These are phyloP conservation scores for Pantelozetes paolii DNA, from an alignment of 2,888 invertebrate species.

Conservation along the genomic window DNA sequence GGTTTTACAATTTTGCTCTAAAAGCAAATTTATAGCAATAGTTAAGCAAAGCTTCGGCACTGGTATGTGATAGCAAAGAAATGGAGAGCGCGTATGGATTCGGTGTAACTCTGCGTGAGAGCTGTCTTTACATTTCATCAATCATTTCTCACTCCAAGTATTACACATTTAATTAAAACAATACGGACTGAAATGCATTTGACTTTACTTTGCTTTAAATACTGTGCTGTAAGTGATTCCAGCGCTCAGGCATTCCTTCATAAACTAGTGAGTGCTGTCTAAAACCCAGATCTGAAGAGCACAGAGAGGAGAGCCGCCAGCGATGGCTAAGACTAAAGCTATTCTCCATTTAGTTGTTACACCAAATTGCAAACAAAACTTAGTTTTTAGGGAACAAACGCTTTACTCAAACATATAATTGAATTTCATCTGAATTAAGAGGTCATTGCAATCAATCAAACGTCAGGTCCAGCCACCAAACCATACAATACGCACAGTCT, in stretches of 20 bases:
- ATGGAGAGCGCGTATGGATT: neutral
- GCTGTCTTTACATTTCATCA: conserved; percentile 35
- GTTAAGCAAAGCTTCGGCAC: neutral
- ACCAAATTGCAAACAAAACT: conserved; percentile 33
- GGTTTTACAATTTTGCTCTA: neutral
- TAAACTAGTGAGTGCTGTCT: neutral
- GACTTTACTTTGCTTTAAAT: conserved; percentile 35
- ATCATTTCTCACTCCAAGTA: conserved; percentile 32
- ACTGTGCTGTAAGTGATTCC: conserved; percentile 11
- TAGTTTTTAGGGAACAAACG: conserved; percentile 28
- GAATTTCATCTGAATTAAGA: conserved; percentile 35
- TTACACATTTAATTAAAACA: conserved; percentile 34
- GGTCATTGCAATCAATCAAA: conserved; percentile 35
- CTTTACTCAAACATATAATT: conserved; percentile 22
- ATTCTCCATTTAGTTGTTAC: conserved; percentile 23
- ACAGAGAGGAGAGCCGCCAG: neutral
- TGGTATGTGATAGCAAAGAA: neutral
- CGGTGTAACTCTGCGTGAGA: conserved; percentile 26
- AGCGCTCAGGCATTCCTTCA: neutral
- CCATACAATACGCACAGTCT: neutral
- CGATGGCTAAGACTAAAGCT: neutral
- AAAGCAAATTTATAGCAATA: neutral
- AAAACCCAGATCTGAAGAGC: neutral
- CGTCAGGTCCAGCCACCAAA: conserved; percentile 25
- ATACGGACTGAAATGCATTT: conserved; percentile 27